Evolutionary conservation across 2,113 vertebrate species (phyloP), one percentile per base, ranked within the genome.

Genomic region (Alosa alosa): DNA sequence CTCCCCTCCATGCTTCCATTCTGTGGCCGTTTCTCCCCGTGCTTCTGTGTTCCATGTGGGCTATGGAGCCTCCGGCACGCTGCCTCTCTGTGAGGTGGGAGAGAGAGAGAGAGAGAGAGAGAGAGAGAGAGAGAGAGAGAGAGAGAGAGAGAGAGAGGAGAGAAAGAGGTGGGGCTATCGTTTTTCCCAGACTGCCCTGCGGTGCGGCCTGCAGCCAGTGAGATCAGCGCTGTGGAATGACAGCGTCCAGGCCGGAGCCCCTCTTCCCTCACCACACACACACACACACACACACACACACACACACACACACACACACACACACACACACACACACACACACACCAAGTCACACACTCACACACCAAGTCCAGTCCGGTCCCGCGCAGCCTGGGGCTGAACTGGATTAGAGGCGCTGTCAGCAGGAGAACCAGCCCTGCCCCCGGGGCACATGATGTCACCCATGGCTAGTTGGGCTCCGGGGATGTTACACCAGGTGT

Each of bases 401-500:
- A 39, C 31, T 78, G 72, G 72, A 13, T 78, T 78, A 78, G 72
- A 36, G 72, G 31, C 2, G 11, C 64, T 72, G 36, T 17, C 72
- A 86, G 47, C 82, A 39, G 18, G 39, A 41, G 15, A 75, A n/a
- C 60, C 49, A 55, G 55, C 78, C 25, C 44, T 84, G 81, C 72
- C 72, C 72, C 72, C 31, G 13, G 72, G 25, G 25, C 36, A 17
- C 25, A 78, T 78, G 72, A 78, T 78, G 72, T 78, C 72, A 78
- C 72, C 72, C 72, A 78, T 11, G 72, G 72, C 31, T 36, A 39
- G 72, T 36, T 75, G 31, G n/a, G 39, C 72, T 39, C 72, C 11
- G 72, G 60, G 75, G 55, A 82, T 18, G 86, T 84, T 72, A 31
- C 52, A 78, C 82, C 78, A 50, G 81, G 81, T 87, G 60, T 75